phyloP scores from a whole-genome alignment of 2,888 invertebrate genomes.

The Agriopis aurantiaria region DNA sequence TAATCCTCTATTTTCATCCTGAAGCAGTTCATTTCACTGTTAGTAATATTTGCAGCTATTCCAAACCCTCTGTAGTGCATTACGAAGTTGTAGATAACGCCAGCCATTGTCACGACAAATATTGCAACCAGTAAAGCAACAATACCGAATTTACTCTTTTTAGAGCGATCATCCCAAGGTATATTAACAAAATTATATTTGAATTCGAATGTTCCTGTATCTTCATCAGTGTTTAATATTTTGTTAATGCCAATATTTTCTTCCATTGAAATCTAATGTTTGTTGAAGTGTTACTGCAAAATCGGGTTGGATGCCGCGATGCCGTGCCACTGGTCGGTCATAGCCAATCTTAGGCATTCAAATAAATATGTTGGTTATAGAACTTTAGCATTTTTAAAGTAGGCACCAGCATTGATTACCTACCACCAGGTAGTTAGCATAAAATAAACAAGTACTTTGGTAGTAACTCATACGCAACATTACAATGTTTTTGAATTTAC shows the following conservation, averaged over 20 bases:
- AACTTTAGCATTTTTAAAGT: too few relatives aligned
- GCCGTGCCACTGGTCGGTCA: too few relatives aligned
- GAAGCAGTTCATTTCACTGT: slow-evolving; percentile 62
- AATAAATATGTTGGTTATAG: too few relatives aligned
- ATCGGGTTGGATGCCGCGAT: slow-evolving; percentile 1
- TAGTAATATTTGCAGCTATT: slow-evolving; percentile 27
- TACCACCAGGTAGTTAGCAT: too few relatives aligned
- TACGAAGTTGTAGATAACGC: slow-evolving; percentile 64
- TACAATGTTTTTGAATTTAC: too few relatives aligned
- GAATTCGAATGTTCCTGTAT: slow-evolving; percentile 59
- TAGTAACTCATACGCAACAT: too few relatives aligned
- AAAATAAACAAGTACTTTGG: too few relatives aligned
- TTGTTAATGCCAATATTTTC: slow-evolving; percentile 58
- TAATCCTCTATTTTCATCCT: slow-evolving; percentile 66
- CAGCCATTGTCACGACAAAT: slow-evolving; percentile 61
- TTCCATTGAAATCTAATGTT: slow-evolving; percentile 37
- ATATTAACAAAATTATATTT: slow-evolving; percentile 68
- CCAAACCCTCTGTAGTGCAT: slow-evolving; percentile 64
- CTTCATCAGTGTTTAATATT: slow-evolving; percentile 55
- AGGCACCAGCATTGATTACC: too few relatives aligned
- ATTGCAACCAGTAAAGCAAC: slow-evolving; percentile 64
- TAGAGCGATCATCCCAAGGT: slow-evolving; percentile 76
- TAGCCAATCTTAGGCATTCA: too few relatives aligned
- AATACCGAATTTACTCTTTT: slow-evolving; percentile 68
- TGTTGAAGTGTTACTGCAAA: not conserved